Evolutionary conservation across 2,888 invertebrate genomes (phyloP), one percentile per base, ranked within the genome.

Genomic region (Acanthopleura granulata): DNA sequence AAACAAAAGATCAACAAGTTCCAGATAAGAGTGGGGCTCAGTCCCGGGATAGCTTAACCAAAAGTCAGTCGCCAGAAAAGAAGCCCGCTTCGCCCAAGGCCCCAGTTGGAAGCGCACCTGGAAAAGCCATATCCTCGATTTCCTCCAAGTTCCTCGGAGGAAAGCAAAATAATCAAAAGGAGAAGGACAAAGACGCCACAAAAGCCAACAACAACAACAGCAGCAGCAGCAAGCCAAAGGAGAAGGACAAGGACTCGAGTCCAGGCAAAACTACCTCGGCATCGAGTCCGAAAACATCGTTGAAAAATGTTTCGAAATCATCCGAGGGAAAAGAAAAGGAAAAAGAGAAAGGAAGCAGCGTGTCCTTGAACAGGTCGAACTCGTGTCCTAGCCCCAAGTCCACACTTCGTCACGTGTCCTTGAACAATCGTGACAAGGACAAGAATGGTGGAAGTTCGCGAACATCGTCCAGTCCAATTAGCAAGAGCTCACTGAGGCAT

Each of bases 211-310:
- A 70, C 30, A 62, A 57, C n/a, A n/a, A n/a, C n/a, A n/a, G 66
- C 49, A 75, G 27, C 61, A 75, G 72, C 29, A 77, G n/a, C 62
- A 75, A 78, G 49, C 51, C 69, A 25, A 77, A 27, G 14, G 66
- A 22, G 14, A 66, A 66, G 25, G 66, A 66, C 14, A 66, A 66
- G 25, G 66, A 66, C 29, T 16, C 29, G 15, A 27, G 66, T 66
- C 25, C 29, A 22, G 6, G 15, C 15, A 66, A 66, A 25, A 16
- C 66, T 22, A 27, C 29, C 6, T 22, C 27, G 16, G 29, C 16
- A 22, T 66, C 29, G 3, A 66, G 66, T 27, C 66, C 66, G 29
- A 66, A 66, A 27, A 22, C 66, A 16, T 16, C 66, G 12, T 27
- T 66, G 25, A 66, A 66, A 66, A 18, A 66, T 27, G 66, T 66